These are phyloP conservation scores for Orchestes rusci DNA, from an alignment of 2,888 invertebrate species.

Conservation along the genomic window DNA sequence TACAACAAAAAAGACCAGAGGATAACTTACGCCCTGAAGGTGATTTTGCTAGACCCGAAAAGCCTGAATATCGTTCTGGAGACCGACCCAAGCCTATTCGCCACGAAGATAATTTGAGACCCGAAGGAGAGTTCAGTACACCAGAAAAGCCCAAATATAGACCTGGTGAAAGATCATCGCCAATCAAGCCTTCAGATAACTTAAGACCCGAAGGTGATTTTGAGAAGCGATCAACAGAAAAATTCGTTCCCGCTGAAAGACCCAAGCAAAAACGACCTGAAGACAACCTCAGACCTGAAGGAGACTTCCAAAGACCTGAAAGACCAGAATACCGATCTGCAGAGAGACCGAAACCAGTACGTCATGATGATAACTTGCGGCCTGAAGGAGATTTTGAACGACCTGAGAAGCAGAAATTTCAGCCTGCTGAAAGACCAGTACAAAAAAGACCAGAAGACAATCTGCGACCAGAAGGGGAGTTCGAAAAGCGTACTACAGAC, in stretches of 20 bases:
- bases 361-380: constrained; percentile 42
- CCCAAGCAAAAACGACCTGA: constrained; percentile 44
- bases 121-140: constrained; percentile 48
- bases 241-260: constrained; percentile 47
- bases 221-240: constrained; percentile 46
- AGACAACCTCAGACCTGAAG: constrained; percentile 47
- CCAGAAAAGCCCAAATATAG: constrained; percentile 45
- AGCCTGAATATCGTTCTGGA: constrained; percentile 40
- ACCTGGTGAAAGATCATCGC: constrained; percentile 46
- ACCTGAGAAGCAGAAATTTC: constrained; percentile 37
- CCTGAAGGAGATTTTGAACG: constrained; percentile 42
- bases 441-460: constrained; percentile 44
- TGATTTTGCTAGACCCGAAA: constrained; percentile 47
- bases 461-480: constrained; percentile 45
- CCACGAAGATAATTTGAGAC: constrained; percentile 47
- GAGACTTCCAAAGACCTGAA: constrained; percentile 43
- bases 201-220: constrained; percentile 54
- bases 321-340: constrained; percentile 37
- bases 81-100: constrained; percentile 39
- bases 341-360: constrained; percentile 37
- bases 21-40: constrained; percentile 58
- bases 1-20: constrained; percentile 47
- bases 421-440: constrained; percentile 36
- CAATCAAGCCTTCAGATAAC: constrained; percentile 46
- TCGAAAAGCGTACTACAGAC: constrained; percentile 42